phyloP scores from a whole-genome alignment of 2,888 invertebrate genomes.

The Lasioglossum leucozonium region DNA sequence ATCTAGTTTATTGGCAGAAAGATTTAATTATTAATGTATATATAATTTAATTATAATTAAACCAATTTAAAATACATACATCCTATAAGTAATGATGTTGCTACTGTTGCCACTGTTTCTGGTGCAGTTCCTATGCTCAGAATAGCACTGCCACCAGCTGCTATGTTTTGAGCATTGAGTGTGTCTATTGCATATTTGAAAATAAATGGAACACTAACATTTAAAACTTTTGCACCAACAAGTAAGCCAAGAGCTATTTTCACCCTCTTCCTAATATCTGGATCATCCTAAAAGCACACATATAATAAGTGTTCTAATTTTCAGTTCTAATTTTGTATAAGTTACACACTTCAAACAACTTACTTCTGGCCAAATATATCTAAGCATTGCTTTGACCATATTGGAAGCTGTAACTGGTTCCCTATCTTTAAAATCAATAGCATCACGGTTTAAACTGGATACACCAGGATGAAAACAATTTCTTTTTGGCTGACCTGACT shows the following conservation, averaged over 20 bases:
- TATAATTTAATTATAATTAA: neutral
- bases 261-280: slow-evolving; percentile 91
- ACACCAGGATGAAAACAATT: slow-evolving; percentile 97
- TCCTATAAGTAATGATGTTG: slow-evolving; percentile 93
- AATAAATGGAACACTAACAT: slow-evolving; percentile 97
- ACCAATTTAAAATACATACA: slow-evolving; percentile 87
- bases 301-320: slow-evolving; percentile 37
- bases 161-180: slow-evolving; percentile 88
- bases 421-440: slow-evolving; percentile 87
- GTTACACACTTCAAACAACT: slow-evolving; percentile 74
- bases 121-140: slow-evolving; percentile 93
- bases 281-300: slow-evolving; percentile 87
- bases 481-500: slow-evolving; percentile 86
- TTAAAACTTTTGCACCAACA: slow-evolving; percentile 93
- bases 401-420: slow-evolving; percentile 88
- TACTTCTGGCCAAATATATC: slow-evolving; percentile 98
- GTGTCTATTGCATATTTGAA: slow-evolving; percentile 97
- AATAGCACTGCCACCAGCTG: slow-evolving; percentile 85
- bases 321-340: slow-evolving; percentile 74
- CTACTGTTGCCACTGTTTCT: slow-evolving; percentile 91
- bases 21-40: neutral
- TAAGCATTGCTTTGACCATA: slow-evolving; percentile 95
- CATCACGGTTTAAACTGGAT: slow-evolving; percentile 88
- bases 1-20: slow-evolving; percentile 87
- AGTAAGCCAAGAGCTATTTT: slow-evolving; percentile 92